Conservation (phyloP, 2,113 vertebrate genomes). For the Hylia prasina region DNA sequence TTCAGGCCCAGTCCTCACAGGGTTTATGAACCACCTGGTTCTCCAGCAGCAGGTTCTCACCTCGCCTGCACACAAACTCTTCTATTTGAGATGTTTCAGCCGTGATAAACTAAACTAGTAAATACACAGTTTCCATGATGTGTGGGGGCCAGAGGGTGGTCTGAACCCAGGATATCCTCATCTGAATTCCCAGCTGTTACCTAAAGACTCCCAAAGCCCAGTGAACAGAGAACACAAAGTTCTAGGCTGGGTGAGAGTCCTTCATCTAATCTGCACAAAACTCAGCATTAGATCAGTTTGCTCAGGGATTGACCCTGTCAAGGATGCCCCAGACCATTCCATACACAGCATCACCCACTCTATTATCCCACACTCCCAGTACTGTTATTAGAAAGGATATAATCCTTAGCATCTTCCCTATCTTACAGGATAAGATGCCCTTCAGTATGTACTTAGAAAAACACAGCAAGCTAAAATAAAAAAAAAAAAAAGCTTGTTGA, state of each 20-base stretch:
- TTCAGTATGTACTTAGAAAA: background rate
- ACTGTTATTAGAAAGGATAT: background rate
- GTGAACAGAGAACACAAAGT: background rate
- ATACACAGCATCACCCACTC: fast-evolving
- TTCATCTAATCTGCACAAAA: background rate
- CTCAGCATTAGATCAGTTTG: background rate
- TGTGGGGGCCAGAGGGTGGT: background rate
- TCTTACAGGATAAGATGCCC: background rate
- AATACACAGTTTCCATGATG: background rate
- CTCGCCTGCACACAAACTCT: background rate
- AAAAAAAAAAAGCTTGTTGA: background rate
- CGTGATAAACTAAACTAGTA: background rate
- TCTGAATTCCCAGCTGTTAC: background rate
- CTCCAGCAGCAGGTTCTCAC: background rate
- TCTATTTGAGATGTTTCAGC: background rate
- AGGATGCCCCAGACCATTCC: background rate
- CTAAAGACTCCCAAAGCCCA: background rate
- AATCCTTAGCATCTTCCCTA: background rate
- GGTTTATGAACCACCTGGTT: background rate
- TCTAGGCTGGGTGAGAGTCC: background rate
- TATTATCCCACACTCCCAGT: background rate
- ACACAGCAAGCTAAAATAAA: background rate
- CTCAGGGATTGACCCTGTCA: background rate
- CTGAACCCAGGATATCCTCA: background rate
- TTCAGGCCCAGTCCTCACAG: background rate